A percentile compares a stretch with the other conserved stretches of the same genome.
phyloP scores from a whole-genome alignment of 2,113 vertebrate species.

The Oreochromis tanganicae region DNA sequence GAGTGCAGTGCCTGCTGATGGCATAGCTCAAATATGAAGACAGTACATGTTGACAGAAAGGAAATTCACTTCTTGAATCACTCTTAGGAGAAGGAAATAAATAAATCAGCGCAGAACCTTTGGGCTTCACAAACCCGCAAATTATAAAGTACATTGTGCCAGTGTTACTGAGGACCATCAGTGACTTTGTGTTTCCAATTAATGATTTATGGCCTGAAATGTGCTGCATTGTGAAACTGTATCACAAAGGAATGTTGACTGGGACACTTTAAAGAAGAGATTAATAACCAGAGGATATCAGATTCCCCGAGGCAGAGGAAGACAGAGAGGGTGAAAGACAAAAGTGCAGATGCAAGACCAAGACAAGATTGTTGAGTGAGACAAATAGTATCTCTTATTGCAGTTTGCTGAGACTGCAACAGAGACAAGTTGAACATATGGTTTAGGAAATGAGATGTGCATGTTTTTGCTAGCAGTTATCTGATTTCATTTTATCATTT shows the following conservation, averaged over 20 bases:
- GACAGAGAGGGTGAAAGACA: background rate
- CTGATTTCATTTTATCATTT: background rate
- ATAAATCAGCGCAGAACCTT: conserved; percentile 22
- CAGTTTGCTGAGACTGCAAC: background rate
- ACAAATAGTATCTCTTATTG: conserved; percentile 6
- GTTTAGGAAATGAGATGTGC: background rate
- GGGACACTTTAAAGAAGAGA: conserved; percentile 1
- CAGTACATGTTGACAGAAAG: background rate
- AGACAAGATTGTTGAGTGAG: background rate
- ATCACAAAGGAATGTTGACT: conserved; percentile 29
- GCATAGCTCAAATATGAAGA: background rate
- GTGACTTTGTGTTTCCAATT: conserved; percentile 42
- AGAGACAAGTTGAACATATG: background rate
- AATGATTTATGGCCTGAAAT: conserved; percentile 50
- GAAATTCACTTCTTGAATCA: conserved; percentile 9
- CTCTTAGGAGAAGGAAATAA: conserved; percentile 15
- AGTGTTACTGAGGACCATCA: conserved; percentile 18
- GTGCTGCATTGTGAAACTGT: conserved; percentile 31
- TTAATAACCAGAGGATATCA: conserved; percentile 25
- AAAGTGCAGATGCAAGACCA: background rate
- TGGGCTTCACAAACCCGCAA: conserved; percentile 38
- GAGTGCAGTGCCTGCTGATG: background rate
- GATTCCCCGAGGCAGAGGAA: conserved; percentile 1
- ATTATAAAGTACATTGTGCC: conserved; percentile 37
- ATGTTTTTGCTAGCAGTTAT: conserved; percentile 6